Evolutionary conservation across 2,888 invertebrate species (phyloP).

Genomic region (Zonitis immaculata): DNA sequence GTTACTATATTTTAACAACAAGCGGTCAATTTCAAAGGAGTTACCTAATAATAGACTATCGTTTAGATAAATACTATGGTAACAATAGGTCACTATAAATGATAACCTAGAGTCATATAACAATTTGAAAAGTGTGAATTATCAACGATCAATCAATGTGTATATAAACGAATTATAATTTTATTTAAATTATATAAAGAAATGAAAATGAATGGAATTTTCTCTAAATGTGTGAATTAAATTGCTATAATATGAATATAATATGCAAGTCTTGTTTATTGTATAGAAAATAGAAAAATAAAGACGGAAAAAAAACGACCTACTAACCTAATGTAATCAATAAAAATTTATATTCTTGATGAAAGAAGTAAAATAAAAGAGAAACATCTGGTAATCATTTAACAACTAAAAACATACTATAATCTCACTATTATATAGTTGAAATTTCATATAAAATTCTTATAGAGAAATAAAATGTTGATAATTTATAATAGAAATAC

Average conservation of each 20-base stretch:
- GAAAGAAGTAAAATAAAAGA: background rate
- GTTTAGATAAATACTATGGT: slow-evolving; percentile 24
- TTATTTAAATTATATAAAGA: no score
- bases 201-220: no score
- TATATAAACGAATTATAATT: no score
- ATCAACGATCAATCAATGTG: background rate
- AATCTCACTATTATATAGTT: no score
- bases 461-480: background rate
- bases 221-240: background rate
- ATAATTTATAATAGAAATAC: background rate
- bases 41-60: slow-evolving; percentile 24
- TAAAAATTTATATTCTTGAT: background rate
- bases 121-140: background rate
- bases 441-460: background rate
- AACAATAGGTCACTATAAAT: slow-evolving; percentile 22
- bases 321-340: background rate
- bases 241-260: no score
- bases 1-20: background rate
- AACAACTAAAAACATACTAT: background rate
- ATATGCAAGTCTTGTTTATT: no score
- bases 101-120: slow-evolving; percentile 9
- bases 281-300: no score
- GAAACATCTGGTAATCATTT: background rate
- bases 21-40: slow-evolving; percentile 18
- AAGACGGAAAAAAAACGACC: no score